These are phyloP conservation scores for Sebastes minor DNA, from an alignment of 2,797 vertebrate genomes.

Conservation along the genomic window DNA sequence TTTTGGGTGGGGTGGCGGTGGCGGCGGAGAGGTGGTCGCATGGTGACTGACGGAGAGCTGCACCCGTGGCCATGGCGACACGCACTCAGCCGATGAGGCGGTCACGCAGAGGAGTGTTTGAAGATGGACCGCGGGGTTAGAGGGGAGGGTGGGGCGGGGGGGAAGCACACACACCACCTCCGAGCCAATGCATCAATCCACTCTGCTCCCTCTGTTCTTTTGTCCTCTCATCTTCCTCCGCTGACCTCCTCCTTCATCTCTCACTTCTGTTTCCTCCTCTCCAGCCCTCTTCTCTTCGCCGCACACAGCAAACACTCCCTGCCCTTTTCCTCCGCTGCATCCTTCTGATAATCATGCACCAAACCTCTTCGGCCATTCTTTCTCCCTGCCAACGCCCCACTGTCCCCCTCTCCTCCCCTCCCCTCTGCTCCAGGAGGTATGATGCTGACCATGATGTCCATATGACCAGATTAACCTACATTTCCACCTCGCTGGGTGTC, in stretches of 20 bases:
- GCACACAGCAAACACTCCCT: not conserved
- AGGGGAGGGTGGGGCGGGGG: not conserved
- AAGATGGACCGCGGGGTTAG: constrained; percentile 19
- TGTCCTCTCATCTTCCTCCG: constrained; percentile 31
- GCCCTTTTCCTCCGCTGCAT: constrained; percentile 1
- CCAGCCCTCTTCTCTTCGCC: not conserved
- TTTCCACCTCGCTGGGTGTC: constrained; percentile 65
- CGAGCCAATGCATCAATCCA: constrained; percentile 19
- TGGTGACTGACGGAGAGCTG: constrained; percentile 14
- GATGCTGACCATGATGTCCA: constrained; percentile 41
- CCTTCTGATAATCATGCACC: constrained; percentile 22
- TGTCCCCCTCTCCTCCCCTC: not conserved
- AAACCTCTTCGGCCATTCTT: not conserved
- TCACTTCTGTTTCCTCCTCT: not conserved
- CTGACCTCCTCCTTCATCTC: constrained; percentile 30
- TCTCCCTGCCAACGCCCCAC: constrained; percentile 29
- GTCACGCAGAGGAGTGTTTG: constrained; percentile 18
- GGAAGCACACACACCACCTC: not conserved
- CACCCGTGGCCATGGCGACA: constrained; percentile 43
- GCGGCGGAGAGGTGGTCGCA: not conserved
- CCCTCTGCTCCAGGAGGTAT: constrained; percentile 21
- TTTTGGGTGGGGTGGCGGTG: not conserved
- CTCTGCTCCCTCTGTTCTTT: constrained; percentile 40
- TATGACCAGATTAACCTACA: constrained; percentile 78
- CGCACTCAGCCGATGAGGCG: constrained; percentile 22